phyloP scores from a whole-genome alignment of 2,888 invertebrate genomes.

The Tetranychus piercei region DNA sequence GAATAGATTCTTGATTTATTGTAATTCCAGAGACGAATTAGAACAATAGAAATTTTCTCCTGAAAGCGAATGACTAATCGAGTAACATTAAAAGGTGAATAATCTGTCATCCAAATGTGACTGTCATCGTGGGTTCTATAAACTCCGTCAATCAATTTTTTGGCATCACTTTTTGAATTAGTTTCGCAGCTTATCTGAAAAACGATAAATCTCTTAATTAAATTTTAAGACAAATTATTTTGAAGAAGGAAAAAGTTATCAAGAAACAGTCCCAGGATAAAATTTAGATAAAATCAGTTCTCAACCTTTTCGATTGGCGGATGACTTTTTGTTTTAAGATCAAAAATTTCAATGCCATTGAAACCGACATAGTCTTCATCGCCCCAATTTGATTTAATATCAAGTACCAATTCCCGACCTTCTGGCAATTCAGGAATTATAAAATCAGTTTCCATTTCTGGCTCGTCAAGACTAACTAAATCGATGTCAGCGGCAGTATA shows the following conservation, averaged over 20 bases:
- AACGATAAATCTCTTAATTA: constrained; percentile 15
- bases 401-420: constrained; percentile 47
- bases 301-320: constrained; percentile 44
- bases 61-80: constrained; percentile 15
- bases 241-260: not conserved
- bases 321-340: constrained; percentile 40
- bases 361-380: constrained; percentile 57
- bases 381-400: constrained; percentile 57
- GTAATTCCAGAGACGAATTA: constrained; percentile 48
- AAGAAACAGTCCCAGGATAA: not conserved
- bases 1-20: constrained; percentile 71
- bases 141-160: constrained; percentile 49
- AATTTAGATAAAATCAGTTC: not conserved
- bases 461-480: not conserved
- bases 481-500: not conserved
- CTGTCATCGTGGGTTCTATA: constrained; percentile 56
- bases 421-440: constrained; percentile 55
- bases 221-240: not conserved
- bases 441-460: constrained; percentile 37
- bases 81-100: not conserved
- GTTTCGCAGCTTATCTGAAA: constrained; percentile 10
- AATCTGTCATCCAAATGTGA: constrained; percentile 49
- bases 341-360: constrained; percentile 58
- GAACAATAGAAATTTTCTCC: constrained; percentile 13
- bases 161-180: constrained; percentile 35